phyloP scores from a whole-genome alignment of 2,888 invertebrate genomes.

The Caradrina kadenii region DNA sequence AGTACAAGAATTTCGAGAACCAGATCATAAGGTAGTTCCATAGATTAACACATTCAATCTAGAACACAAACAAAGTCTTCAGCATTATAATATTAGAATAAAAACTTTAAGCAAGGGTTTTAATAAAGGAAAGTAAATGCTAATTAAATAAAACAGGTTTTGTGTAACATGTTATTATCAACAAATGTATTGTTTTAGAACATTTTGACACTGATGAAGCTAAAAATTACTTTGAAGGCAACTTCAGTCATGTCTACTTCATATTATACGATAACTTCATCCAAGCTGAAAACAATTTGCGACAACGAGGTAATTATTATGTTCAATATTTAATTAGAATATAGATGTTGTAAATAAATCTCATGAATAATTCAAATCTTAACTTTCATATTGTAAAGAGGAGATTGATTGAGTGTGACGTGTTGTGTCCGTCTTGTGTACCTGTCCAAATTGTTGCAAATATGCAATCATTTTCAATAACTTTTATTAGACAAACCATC shows the following conservation, averaged over 20 bases:
- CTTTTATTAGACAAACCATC: conserved; percentile 7
- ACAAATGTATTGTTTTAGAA: conserved; percentile 91
- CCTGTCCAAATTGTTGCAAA: conserved; percentile 22
- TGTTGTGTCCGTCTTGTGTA: conserved; percentile 17
- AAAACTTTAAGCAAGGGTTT: no score
- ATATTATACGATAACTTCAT: conserved; percentile 98
- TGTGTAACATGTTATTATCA: not conserved
- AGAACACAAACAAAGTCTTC: no score
- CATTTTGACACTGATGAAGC: conserved; percentile 97
- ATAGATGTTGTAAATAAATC: conserved; percentile 40
- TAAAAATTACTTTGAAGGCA: conserved; percentile 97
- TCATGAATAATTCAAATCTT: conserved; percentile 13
- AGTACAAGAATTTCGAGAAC: no score
- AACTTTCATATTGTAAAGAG: conserved; percentile 23
- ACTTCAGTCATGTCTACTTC: conserved; percentile 98
- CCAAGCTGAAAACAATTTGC: conserved; percentile 96
- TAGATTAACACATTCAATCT: no score
- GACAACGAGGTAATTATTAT: conserved; percentile 95
- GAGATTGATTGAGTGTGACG: conserved; percentile 13
- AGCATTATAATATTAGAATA: no score
- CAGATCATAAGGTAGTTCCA: no score
- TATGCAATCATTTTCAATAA: conserved; percentile 4
- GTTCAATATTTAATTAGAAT: not conserved
- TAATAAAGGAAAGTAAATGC: not conserved
- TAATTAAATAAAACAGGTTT: not conserved